Base-by-base conservation (phyloP, 2,888 invertebrate species). In the Brenthis ino region DNA sequence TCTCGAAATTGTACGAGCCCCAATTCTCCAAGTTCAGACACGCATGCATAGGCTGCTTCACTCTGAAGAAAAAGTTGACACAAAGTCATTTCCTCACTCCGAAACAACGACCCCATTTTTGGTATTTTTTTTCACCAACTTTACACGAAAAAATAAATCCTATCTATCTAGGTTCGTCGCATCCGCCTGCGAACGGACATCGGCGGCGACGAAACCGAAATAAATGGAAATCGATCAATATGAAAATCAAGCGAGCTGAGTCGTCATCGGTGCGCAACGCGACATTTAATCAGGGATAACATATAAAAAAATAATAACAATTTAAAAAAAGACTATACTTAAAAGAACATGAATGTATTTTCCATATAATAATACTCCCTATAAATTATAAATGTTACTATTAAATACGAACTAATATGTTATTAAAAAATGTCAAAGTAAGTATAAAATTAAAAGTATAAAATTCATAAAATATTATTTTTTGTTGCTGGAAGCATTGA, bases 21-120 rank as follows among this genome's bases (percentile, higher is more conserved):
- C 76, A 99, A 94, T 93, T 99, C 99, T 72, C 99, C 99, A 64
- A 99, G 94, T 89, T 99, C 99, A 48, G 99, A 98, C 76, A 99
- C 98, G 94, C 99, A 99, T 73, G 98, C 97, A 93, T 99, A 99
- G 20, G 99, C 99, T 69, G 99, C 98, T 94, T 99, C 99, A 91
- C 98, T 98, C 91, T 99, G 99, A 77, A 99, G 94, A 92, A 99
- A 99, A 82, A 99, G 96, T 93, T 99, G 99, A 95, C 99, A 99
- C 89, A 99, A 95, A 84, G 98, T 97, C 99, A 99, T 99, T 94
- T 99, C 98, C 91, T 99, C 99, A 94, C 99, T 99, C 79, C 99
- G 96, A 93, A 99, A 99, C 86, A 99, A 94, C 85, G 98, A 97
- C 88, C 97, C 97, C 97, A 97, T 97, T 79, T 89, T 92, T 79